Base-by-base conservation (phyloP, 2,797 vertebrate genomes). In the Rhinogobio ventralis region DNA sequence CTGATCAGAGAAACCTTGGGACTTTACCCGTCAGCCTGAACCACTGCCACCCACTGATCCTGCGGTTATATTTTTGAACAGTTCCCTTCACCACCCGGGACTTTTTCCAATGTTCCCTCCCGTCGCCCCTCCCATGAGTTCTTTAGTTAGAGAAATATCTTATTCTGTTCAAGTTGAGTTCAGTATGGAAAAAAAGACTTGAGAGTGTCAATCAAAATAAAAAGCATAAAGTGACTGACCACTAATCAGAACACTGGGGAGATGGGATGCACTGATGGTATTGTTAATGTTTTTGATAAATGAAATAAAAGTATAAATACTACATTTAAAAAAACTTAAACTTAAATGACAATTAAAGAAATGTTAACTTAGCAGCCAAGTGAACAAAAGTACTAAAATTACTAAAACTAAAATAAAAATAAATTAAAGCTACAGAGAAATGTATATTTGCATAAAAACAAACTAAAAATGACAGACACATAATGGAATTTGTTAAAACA, bases 1-100 rank as follows among this genome's bases (percentile, higher is more conserved):
- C 89, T 88, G 88, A 89, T 84, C 85, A 87, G 87, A 83, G 81
- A 39, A 72, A n/a, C 25, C 17, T 39, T 46, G 45, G 64, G 85
- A 87, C 79, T 46, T 81, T 62, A 51, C 23, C 57, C 15, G 3
- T 28, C 36, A 23, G 85, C 60, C 57, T 45, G 4, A 28, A 53
- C 28, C 36, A 19, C 51, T 30, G 64, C 75, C 39, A 23, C 73
- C 49, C 72, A 69, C 72, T 64, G 45, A 81, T 88, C 76, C 67
- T 45, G 79, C 42, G 68, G 85, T 85, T 82, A 75, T 72, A 72
- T 82, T 53, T 77, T 67, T 85, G 9, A 81, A 60, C 60, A 42
- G 51, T 55, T 76, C 53, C 6, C 30, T 64, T 60, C 49, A 51
- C 49, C 17, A 6, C 49, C 67, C 28, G 5, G 19, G 25, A 77